phyloP scores from a whole-genome alignment of 2,888 invertebrate species.

The Drosophila seclusa region DNA sequence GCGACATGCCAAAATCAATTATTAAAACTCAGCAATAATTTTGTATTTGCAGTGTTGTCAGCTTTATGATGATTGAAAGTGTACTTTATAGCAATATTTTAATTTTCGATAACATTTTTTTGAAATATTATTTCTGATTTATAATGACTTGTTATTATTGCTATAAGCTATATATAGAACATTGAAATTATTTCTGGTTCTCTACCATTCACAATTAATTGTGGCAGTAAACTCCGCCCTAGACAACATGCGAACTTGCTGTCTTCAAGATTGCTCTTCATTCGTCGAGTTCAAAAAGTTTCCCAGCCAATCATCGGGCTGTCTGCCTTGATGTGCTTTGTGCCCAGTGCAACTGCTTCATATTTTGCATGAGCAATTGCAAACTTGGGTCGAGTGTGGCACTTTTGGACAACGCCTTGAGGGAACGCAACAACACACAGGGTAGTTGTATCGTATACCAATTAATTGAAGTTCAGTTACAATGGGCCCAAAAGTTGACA shows the following conservation, averaged over 20 bases:
- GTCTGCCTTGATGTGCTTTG: constrained; percentile 23
- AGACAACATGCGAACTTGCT: constrained; percentile 7
- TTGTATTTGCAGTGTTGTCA: background rate
- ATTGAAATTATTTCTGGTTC: background rate
- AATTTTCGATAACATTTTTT: too few relatives aligned
- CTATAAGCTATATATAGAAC: background rate
- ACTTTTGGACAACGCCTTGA: constrained; percentile 34
- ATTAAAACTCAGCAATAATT: constrained; percentile 2
- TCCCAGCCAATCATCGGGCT: constrained; percentile 55
- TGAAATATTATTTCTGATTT: background rate
- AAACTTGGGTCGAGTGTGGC: constrained; percentile 10
- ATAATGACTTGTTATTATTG: background rate
- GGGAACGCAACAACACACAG: constrained; percentile 30
- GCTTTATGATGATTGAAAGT: background rate
- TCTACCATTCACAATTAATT: background rate
- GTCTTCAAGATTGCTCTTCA: constrained; percentile 28
- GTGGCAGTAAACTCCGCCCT: constrained; percentile 42
- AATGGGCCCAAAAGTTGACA: constrained; percentile 39
- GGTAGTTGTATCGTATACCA: constrained; percentile 43
- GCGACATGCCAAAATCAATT: constrained; percentile 21
- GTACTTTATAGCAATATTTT: background rate
- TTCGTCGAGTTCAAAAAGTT: constrained; percentile 41
- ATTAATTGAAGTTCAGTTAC: constrained; percentile 61
- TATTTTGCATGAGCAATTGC: constrained; percentile 44
- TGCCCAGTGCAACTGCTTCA: constrained; percentile 5